phyloP scores from a whole-genome alignment of 1,140 invertebrate genomes.

The Hypothenemus hampei region DNA sequence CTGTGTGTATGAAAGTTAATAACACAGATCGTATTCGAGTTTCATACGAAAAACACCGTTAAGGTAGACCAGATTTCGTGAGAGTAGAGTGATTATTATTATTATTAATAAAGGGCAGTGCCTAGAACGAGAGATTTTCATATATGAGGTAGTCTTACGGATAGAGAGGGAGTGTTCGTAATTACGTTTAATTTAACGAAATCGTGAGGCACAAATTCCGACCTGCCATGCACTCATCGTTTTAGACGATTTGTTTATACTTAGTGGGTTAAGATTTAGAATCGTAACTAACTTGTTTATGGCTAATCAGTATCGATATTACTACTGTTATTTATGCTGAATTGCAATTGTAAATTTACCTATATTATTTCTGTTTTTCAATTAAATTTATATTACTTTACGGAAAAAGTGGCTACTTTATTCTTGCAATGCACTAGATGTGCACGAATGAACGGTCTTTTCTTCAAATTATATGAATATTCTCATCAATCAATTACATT shows the following conservation, averaged over 20 bases:
- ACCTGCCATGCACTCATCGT: neutral
- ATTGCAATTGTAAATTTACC: too few species aligned
- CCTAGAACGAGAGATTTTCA: neutral
- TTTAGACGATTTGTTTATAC: neutral
- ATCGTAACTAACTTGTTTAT: too few species aligned
- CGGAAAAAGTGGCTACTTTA: too few species aligned
- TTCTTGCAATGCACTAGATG: too few species aligned
- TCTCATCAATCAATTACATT: too few species aligned
- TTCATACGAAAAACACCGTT: slow-evolving; percentile 9
- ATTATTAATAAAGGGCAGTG: slow-evolving; percentile 12
- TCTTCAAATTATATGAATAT: too few species aligned
- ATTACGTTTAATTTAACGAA: slow-evolving; percentile 10
- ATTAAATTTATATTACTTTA: too few species aligned
- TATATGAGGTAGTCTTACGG: slow-evolving; percentile 5
- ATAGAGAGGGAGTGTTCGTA: slow-evolving; percentile 8
- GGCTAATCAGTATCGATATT: too few species aligned
- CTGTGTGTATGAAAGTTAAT: slow-evolving; percentile 11
- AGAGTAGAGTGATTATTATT: slow-evolving; percentile 10
- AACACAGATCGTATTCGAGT: slow-evolving; percentile 2
- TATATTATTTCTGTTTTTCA: too few species aligned
- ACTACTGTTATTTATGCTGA: too few species aligned
- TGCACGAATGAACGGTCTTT: too few species aligned
- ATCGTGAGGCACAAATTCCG: slow-evolving; percentile 5
- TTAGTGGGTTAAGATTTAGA: too few species aligned
- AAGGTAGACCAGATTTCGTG: slow-evolving; percentile 14